Evolutionary conservation across 2,888 invertebrate genomes (phyloP).

Genomic region (Sepiola atlantica): DNA sequence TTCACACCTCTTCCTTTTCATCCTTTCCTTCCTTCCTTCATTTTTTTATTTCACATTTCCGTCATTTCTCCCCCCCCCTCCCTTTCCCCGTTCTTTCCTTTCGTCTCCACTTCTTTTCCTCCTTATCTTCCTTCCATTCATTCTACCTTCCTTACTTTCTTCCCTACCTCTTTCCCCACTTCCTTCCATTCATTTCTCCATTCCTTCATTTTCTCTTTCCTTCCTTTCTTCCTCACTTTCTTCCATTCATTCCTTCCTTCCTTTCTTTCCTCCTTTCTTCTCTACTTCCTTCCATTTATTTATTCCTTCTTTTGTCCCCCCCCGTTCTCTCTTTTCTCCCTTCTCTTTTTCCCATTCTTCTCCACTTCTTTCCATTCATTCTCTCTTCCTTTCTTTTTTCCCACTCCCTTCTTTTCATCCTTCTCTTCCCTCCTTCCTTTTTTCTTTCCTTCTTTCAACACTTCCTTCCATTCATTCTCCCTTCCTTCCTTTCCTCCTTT

Average conservation of each 20-base stretch:
- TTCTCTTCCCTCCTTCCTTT: background rate
- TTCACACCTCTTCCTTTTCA: background rate
- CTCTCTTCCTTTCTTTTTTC: background rate
- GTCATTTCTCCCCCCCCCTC: background rate
- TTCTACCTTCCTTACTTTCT: background rate
- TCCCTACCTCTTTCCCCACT: background rate
- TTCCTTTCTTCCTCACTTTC: background rate
- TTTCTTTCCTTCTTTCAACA: background rate
- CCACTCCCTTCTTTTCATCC: background rate
- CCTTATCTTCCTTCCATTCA: background rate
- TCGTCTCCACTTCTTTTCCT: background rate
- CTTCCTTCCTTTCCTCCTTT: background rate
- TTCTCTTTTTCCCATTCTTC: too few relatives aligned
- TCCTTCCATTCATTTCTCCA: too few relatives aligned
- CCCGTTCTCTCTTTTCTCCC: background rate
- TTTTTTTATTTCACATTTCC: background rate
- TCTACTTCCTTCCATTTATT: background rate
- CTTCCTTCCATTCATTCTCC: too few relatives aligned
- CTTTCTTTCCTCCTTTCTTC: background rate
- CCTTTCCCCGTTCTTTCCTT: background rate
- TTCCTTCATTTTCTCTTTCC: too few relatives aligned
- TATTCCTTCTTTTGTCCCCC: too few relatives aligned
- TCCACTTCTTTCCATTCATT: too few relatives aligned
- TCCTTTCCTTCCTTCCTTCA: background rate
- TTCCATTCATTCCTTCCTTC: background rate